Percentiles rank a stretch among this genome's conserved stretches.
These are phyloP conservation scores for Neodiprion pinetum DNA, from an alignment of 1,140 invertebrate genomes.

Conservation along the genomic window DNA sequence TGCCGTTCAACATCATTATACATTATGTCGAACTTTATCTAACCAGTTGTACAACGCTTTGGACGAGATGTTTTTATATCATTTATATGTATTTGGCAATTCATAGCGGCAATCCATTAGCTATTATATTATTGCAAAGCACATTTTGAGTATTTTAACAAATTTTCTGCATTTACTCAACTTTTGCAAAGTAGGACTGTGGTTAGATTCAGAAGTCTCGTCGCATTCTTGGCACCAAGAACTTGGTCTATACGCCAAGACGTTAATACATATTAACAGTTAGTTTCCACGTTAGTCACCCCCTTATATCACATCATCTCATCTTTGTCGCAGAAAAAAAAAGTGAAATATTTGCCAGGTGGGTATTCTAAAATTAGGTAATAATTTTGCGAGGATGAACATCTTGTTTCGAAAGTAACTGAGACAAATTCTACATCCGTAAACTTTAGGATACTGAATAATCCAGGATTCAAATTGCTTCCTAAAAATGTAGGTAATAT, in stretches of 20 bases:
- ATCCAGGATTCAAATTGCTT: no score
- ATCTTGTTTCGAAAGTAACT: no score
- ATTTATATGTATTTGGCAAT: no score
- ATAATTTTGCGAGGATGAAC: neutral
- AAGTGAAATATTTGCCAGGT: neutral
- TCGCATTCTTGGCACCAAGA: neutral
- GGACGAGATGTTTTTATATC: no score
- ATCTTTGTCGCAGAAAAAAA: neutral
- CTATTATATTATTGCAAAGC: no score
- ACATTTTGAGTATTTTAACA: neutral
- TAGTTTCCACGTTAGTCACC: conserved; percentile 4
- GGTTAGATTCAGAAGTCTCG: neutral
- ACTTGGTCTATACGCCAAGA: neutral
- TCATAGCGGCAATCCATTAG: no score
- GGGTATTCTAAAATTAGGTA: neutral
- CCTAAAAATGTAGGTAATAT: no score
- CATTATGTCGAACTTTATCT: no score
- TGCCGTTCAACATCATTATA: no score
- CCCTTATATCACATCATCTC: conserved; percentile 2
- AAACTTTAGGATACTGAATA: no score
- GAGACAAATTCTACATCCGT: no score
- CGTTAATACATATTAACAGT: conserved; percentile 6
- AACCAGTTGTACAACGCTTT: no score
- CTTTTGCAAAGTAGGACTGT: neutral
- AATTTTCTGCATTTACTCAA: neutral